Evolutionary conservation across 2,113 vertebrate genomes (phyloP).

Genomic region (Pollachius pollachius): DNA sequence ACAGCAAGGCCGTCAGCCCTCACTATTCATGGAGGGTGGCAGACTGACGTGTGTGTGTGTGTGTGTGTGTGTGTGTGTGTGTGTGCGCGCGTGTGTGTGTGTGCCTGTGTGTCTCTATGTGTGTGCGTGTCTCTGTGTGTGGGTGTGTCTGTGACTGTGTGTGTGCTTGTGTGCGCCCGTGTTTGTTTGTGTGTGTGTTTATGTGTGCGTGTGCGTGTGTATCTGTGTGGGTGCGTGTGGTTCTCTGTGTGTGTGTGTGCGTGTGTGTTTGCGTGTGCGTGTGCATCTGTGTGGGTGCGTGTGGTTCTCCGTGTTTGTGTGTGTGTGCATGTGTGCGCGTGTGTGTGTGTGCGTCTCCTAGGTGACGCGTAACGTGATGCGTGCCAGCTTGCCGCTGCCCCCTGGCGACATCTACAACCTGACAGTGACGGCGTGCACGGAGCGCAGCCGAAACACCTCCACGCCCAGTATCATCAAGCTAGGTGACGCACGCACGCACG

Average conservation of each 20-base stretch:
- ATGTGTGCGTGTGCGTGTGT: no score
- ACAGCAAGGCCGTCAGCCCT: no score
- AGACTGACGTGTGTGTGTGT: no score
- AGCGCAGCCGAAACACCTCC: constrained; percentile 88
- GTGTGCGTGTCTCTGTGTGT: not conserved
- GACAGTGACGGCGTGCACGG: constrained; percentile 91
- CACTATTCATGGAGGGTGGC: no score
- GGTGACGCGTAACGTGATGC: constrained; percentile 90
- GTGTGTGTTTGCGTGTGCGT: no score
- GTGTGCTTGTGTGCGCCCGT: no score
- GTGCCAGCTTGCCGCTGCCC: constrained; percentile 83
- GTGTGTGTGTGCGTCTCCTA: constrained; percentile 39
- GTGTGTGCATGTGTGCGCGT: constrained; percentile 1
- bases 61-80: no score
- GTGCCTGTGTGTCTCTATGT: constrained; percentile 10
- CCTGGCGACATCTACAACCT: constrained; percentile 96
- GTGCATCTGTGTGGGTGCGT: not conserved
- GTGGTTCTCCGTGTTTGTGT: constrained; percentile 7
- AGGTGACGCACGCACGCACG: constrained; percentile 61
- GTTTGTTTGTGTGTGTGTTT: no score
- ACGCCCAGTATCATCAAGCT: constrained; percentile 84
- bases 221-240: no score
- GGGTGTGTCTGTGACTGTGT: no score
- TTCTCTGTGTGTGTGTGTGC: no score
- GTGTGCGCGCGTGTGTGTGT: constrained; percentile 9